Evolutionary conservation across 2,888 invertebrate species (phyloP).

Genomic region (Laspeyria flexula): DNA sequence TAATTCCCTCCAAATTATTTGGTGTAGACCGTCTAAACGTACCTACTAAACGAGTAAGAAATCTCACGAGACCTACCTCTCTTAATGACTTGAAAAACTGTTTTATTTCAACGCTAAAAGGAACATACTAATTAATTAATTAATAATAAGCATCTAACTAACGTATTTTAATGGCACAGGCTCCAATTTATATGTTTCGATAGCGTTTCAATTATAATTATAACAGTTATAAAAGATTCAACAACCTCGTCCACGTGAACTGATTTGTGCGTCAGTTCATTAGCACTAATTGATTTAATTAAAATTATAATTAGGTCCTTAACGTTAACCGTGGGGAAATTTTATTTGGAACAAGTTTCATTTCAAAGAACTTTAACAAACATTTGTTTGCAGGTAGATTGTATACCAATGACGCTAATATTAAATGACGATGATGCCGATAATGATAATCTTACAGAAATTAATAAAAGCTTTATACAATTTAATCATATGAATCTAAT

Average conservation of each 20-base stretch:
- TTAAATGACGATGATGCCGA: too few species aligned
- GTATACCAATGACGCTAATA: too few species aligned
- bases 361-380: not conserved
- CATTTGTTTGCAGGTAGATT: too few species aligned
- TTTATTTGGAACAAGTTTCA: not conserved
- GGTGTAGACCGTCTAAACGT: too few species aligned
- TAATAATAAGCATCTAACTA: not conserved
- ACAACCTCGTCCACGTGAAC: not conserved
- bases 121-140: not conserved
- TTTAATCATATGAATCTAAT: too few species aligned
- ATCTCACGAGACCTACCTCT: too few species aligned
- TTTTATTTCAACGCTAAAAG: too few species aligned
- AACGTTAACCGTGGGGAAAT: not conserved
- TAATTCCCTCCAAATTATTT: too few species aligned
- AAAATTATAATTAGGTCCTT: not conserved
- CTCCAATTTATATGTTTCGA: not conserved
- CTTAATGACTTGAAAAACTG: too few species aligned
- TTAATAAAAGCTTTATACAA: too few species aligned
- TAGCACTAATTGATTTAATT: constrained; percentile 13
- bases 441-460: too few species aligned
- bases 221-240: constrained; percentile 4
- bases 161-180: not conserved
- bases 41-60: too few species aligned
- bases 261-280: constrained; percentile 7
- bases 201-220: constrained; percentile 6